Evolutionary conservation across 2,797 vertebrate species (phyloP), one percentile per base, ranked within the genome.

Genomic region (Rhinella marina): DNA sequence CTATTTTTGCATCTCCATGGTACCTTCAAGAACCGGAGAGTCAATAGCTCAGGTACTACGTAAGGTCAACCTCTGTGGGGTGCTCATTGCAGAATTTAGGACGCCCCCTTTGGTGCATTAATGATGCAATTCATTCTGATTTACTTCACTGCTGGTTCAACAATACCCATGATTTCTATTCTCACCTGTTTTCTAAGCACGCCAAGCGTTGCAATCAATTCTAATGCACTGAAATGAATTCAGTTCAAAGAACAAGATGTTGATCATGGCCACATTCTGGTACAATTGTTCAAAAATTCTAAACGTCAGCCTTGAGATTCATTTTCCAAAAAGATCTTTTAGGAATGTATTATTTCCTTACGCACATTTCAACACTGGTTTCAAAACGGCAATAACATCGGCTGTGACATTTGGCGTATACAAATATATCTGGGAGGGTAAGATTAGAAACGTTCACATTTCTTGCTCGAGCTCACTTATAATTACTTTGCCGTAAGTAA

Each of bases 401-500:
- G 48, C 54, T 48, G n/a, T 73, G 56, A 61, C 78, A 87, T 81
- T 59, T 87, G 32, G 73, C 61, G 66, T 73, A 70, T 77, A 85
- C 78, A 85, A 85, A 64, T 78, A 85, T 66, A 64, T 85, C 64
- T 85, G 48, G 57, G 59, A 76, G 54, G 50, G 50, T 64, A 78
- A 78, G 41, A 78, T 52, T 77, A 16, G 59, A 61, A 77, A 27
- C 57, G 13, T 59, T 84, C 54, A 41, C 54, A 75, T 62, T 77
- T 48, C 73, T 54, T 85, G 23, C 59, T 16, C 27, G 1, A 27
- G 59, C n/a, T 52, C 23, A 75, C 76, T 85, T 50, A 86, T 81
- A 72, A 86, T 86, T 81, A 87, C 66, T 87, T 87, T 73, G 78
- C 85, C 78, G 23, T 87, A 59, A 87, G 85, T 79, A 81, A 86